Conservation (phyloP, 2,797 vertebrate genomes). For the Kryptopterus vitreolus region DNA sequence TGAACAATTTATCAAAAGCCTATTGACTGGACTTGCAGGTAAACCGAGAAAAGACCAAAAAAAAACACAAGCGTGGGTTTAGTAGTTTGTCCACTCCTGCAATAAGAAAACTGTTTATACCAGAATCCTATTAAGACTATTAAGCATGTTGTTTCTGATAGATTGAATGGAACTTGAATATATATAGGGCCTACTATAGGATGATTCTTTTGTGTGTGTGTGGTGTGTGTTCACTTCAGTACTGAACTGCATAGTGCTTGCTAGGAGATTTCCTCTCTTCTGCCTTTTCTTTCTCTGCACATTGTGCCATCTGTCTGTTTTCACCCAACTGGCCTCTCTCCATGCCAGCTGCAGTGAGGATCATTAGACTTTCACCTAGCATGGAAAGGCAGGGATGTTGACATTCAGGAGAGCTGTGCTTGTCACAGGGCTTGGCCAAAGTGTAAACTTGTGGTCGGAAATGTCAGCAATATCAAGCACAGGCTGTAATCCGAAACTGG, state of each 20-base stretch:
- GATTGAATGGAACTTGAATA: not conserved
- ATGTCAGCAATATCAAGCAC: slow-evolving; percentile 18
- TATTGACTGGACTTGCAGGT: not conserved
- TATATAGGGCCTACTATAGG: not conserved
- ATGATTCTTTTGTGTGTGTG: not conserved
- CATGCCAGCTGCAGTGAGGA: slow-evolving; percentile 19
- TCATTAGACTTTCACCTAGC: slow-evolving; percentile 31
- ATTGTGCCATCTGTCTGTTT: slow-evolving; percentile 39
- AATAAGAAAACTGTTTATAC: not conserved
- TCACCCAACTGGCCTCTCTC: slow-evolving; percentile 17
- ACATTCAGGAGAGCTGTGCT: slow-evolving; percentile 27
- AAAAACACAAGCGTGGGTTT: not conserved
- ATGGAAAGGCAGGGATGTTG: slow-evolving; percentile 27
- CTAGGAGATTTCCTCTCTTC: not conserved
- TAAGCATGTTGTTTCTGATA: not conserved
- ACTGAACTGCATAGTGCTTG: not conserved
- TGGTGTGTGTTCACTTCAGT: not conserved
- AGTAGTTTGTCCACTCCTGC: not conserved
- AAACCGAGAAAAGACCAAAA: not conserved
- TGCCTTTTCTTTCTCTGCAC: not conserved
- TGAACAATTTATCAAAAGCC: not conserved
- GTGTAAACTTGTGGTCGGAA: slow-evolving; percentile 35
- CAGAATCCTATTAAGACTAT: not conserved
- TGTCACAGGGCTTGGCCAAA: slow-evolving; percentile 15
- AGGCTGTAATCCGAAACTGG: slow-evolving; percentile 20